These are phyloP conservation scores for Tiaroga cobitis DNA, from an alignment of 2,797 vertebrate species.

Conservation along the genomic window DNA sequence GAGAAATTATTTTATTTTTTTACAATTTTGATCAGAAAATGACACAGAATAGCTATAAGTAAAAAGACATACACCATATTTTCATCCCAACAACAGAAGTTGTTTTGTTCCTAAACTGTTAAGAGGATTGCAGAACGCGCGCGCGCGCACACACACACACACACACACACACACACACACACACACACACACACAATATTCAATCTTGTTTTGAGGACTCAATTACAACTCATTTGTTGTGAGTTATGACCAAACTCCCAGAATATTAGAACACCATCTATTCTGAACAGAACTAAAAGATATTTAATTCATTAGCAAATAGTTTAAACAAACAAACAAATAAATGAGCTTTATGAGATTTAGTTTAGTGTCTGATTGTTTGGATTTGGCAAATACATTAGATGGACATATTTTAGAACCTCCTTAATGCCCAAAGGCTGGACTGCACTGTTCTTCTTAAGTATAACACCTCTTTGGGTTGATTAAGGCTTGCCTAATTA, in stretches of 20 bases:
- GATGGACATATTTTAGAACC: constrained; percentile 21
- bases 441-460: constrained; percentile 28
- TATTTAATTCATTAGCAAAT: not conserved
- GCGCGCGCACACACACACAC: not conserved
- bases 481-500: constrained; percentile 47
- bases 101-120: constrained; percentile 66
- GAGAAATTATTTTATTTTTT: constrained; percentile 8
- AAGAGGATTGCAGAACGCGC: constrained; percentile 80
- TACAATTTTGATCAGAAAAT: not conserved
- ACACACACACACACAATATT: not conserved
- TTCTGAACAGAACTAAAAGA: not conserved
- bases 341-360: not conserved
- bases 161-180: not conserved
- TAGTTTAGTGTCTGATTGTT: not conserved
- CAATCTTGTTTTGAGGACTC: not conserved
- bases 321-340: not conserved
- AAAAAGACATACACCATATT: constrained; percentile 58
- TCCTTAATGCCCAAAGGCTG: constrained; percentile 3
- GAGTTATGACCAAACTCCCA: not conserved
- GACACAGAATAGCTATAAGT: constrained; percentile 46
- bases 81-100: constrained; percentile 53
- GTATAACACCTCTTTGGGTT: constrained; percentile 49
- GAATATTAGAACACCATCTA: not conserved
- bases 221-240: not conserved
- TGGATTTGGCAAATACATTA: constrained; percentile 18